A percentile compares a stretch with the other conserved stretches of the same genome.
phyloP scores from a whole-genome alignment of 2,113 vertebrate species.

The Danionella cerebrum region DNA sequence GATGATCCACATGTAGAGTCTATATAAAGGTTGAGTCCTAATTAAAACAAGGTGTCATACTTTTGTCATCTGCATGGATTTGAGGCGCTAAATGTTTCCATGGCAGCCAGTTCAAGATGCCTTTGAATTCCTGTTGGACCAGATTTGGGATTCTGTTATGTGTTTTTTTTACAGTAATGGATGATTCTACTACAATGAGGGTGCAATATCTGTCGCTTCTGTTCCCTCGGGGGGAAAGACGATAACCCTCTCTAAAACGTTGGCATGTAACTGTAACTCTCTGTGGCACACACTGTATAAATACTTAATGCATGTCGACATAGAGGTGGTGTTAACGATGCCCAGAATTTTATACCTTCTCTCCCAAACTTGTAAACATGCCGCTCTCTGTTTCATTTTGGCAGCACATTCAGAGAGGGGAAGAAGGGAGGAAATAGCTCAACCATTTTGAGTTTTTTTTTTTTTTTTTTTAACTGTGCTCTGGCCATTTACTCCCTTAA shows the following conservation, averaged over 20 bases:
- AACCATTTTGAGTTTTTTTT: conserved; percentile 44
- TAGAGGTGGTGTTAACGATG: conserved; percentile 64
- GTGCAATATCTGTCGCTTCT: conserved; percentile 35
- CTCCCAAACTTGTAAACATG: conserved; percentile 52
- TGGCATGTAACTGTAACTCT: conserved; percentile 70
- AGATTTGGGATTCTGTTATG: not conserved
- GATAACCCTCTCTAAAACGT: conserved; percentile 59
- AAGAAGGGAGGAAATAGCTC: conserved; percentile 50
- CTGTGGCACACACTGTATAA: conserved; percentile 68
- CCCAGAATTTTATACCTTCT: conserved; percentile 64
- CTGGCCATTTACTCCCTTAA: conserved; percentile 39
- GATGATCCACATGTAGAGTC: conserved; percentile 41
- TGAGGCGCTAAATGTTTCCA: conserved; percentile 29
- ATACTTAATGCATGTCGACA: conserved; percentile 68
- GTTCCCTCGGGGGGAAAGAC: conserved; percentile 61
- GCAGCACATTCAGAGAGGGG: conserved; percentile 45
- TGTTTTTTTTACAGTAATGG: not conserved
- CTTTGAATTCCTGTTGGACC: not conserved
- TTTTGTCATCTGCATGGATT: conserved; percentile 28
- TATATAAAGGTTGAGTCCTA: conserved; percentile 45
- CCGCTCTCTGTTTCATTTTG: conserved; percentile 53
- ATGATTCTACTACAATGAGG: conserved; percentile 7
- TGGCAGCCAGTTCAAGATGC: conserved; percentile 13
- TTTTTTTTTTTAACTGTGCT: conserved; percentile 33
- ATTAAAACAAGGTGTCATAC: conserved; percentile 39